Evolutionary conservation across 2,888 invertebrate genomes (phyloP).

Genomic region (Tortricodes alternella): DNA sequence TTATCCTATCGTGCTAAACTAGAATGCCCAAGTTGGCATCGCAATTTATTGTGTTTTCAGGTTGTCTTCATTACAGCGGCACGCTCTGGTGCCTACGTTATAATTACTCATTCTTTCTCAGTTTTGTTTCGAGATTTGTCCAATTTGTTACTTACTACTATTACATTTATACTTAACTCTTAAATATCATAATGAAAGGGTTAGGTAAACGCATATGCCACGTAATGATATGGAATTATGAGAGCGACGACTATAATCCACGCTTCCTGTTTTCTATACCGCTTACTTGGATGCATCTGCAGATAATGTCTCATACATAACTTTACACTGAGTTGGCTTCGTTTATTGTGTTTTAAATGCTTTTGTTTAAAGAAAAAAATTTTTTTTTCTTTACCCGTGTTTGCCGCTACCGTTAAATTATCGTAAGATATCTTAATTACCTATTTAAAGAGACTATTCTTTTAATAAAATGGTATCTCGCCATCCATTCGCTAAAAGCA

Average conservation of each 20-base stretch:
- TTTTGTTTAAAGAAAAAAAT: no score
- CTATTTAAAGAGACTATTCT: no score
- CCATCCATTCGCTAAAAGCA: no score
- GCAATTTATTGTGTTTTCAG: constrained; percentile 68
- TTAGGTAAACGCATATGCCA: constrained; percentile 6
- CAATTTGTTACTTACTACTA: not conserved
- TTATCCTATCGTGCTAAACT: constrained; percentile 68
- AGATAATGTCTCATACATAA: not conserved
- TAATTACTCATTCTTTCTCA: constrained; percentile 51
- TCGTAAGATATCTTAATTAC: no score
- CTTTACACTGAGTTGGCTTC: not conserved
- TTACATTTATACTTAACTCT: not conserved
- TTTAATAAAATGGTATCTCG: no score
- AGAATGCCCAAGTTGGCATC: constrained; percentile 68
- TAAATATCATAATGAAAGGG: not conserved
- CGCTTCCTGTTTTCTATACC: constrained; percentile 9
- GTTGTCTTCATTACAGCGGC: constrained; percentile 48
- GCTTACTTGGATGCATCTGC: not conserved
- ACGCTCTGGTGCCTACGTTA: constrained; percentile 52
- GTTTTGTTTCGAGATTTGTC: constrained; percentile 3
- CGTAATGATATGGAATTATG: constrained; percentile 2
- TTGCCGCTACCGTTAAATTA: no score
- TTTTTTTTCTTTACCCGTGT: no score
- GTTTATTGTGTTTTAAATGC: no score
- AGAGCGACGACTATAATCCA: constrained; percentile 1